Evolutionary conservation across 2,113 vertebrate genomes (phyloP).

Genomic region (Rhizomys pruinosus): DNA sequence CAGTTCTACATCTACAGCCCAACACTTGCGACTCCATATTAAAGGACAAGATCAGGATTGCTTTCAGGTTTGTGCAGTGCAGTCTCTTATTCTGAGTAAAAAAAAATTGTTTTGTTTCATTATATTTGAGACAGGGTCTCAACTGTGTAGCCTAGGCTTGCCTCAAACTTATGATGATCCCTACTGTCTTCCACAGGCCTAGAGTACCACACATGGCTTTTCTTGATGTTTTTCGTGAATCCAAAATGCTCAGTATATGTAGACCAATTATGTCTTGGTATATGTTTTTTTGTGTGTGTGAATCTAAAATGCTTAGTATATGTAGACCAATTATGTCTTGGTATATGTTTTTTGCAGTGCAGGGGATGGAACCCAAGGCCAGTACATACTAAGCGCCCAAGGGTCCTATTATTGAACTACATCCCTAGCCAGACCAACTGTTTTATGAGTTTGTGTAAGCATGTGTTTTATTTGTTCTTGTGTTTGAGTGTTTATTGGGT

Average conservation of each 20-base stretch:
- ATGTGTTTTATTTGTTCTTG: not conserved
- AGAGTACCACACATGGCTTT: not conserved
- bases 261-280: not conserved
- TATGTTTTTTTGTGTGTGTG: not conserved
- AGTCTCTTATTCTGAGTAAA: not conserved
- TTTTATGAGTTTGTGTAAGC: not conserved
- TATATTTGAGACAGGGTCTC: not conserved
- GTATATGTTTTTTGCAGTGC: not conserved
- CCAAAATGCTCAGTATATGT: not conserved
- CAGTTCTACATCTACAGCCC: slow-evolving; percentile 88
- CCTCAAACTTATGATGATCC: not conserved
- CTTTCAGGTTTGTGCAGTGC: slow-evolving; percentile 91
- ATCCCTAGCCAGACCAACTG: not conserved
- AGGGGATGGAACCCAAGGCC: not conserved
- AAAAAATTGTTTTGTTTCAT: not conserved
- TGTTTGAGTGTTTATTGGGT: slow-evolving; percentile 12
- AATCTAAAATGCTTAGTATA: not conserved
- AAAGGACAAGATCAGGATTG: slow-evolving; percentile 97
- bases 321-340: not conserved
- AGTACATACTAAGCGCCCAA: not conserved
- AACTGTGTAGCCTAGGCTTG: not conserved
- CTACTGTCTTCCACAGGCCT: not conserved
- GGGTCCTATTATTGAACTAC: not conserved
- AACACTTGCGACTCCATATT: slow-evolving; percentile 93
- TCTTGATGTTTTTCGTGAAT: not conserved